A percentile compares a stretch with the other conserved stretches of the same genome.
Evolutionary conservation across 2,797 vertebrate genomes (phyloP).

Genomic region (Etheostoma nigrum): DNA sequence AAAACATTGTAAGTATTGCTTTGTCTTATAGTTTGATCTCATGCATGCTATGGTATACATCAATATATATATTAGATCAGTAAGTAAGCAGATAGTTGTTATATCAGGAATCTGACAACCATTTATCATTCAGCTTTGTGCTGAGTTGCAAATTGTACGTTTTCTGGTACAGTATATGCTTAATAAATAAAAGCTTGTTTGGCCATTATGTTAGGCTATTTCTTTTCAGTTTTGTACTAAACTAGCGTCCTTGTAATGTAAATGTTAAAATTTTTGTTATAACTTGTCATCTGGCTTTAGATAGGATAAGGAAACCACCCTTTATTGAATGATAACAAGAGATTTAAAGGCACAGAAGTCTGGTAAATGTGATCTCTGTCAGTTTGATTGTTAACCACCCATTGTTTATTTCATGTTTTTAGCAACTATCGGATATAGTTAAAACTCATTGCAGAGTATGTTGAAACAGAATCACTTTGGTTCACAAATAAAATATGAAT

Average conservation of each 20-base stretch:
- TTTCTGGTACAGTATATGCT: background rate
- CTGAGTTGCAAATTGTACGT: background rate
- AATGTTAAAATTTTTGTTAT: background rate
- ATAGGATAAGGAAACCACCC: background rate
- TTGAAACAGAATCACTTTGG: background rate
- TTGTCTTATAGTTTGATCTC: background rate
- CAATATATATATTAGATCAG: background rate
- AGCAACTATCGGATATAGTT: background rate
- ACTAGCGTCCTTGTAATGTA: background rate
- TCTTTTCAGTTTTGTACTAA: background rate
- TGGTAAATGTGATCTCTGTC: background rate
- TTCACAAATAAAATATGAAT: background rate
- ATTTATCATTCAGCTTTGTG: background rate
- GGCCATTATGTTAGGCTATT: background rate
- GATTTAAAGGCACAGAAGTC: background rate
- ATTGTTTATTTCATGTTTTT: background rate
- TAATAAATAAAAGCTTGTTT: background rate
- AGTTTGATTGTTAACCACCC: constrained; percentile 8
- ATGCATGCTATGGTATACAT: background rate
- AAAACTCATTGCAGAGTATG: background rate
- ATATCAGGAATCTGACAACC: background rate
- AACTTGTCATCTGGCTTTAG: background rate
- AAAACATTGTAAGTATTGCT: constrained; percentile 55
- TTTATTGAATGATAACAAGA: constrained; percentile 1
- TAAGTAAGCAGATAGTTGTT: background rate